Base-by-base conservation (phyloP, 2,888 invertebrate genomes). In the Pseudoips prasinana region DNA sequence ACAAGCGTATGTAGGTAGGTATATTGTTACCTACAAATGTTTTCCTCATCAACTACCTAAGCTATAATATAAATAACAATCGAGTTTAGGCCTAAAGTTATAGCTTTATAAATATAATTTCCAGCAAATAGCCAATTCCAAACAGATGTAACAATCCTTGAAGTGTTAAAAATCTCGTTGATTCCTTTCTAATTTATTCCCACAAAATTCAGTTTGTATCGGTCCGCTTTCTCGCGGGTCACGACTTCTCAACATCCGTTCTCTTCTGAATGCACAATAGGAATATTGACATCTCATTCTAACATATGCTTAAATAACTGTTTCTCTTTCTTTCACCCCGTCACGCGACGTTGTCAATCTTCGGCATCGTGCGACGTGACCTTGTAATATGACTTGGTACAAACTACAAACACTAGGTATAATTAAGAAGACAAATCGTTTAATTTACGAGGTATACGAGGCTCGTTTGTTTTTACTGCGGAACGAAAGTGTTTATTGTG, bases 161-260 rank as follows among this genome's bases (percentile, higher is more conserved):
- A 33, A 39, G 20, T 20, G 23, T 26, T 30, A 33, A 35, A 46
- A 45, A 41, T 27, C 22, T 18, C 17, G 33, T 29, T 26, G 48
- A 48, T 58, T 68, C 73, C 71, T 73, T 77, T 81, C 73, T 80
- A 78, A 83, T 80, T 80, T 78, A 81, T 78, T 76, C 75, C 3
- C n/a, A 20, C 59, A 70, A 78, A 81, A 81, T 73, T 83, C 73
- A 75, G 70, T 56, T 64, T 54, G 65, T 67, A 63, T 69, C 69
- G 62, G 62, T 2, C 65, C 73, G 81, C 86, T 86, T 86, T 87
- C 87, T 79, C 80, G 78, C 69, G 72, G 82, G 83, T 84, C 83
- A 83, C 82, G 79, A 80, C 75, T 75, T 73, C 70, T 76, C 75
- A 73, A 75, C 75, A 82, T 78, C 84, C 80, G 86, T 81, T 86